Evolutionary conservation across 2,888 invertebrate species (phyloP).

Genomic region (Prenolepis imparis): DNA sequence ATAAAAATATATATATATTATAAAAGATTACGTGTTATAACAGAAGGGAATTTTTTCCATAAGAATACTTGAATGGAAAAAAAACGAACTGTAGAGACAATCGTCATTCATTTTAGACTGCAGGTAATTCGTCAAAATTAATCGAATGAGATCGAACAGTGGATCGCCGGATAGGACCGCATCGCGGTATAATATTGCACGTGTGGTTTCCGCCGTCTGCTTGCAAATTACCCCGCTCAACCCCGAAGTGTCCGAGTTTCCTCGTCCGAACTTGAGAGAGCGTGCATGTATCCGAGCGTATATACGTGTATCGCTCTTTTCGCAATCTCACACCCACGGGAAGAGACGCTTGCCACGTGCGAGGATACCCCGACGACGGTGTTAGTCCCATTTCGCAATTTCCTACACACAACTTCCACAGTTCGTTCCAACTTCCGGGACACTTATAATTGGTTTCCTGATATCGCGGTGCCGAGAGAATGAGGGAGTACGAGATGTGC

Average conservation of each 20-base stretch:
- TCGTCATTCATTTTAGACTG: neutral
- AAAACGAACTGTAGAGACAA: neutral
- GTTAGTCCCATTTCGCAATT: constrained; percentile 68
- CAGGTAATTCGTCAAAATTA: neutral
- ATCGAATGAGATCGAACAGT: constrained; percentile 25
- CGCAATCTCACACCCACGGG: constrained; percentile 9
- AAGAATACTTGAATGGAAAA: neutral
- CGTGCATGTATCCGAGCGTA: neutral
- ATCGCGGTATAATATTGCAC: constrained; percentile 31
- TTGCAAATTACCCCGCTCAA: constrained; percentile 67
- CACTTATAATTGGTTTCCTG: constrained; percentile 83
- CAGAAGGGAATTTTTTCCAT: neutral
- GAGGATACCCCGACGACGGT: constrained; percentile 28
- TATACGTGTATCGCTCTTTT: constrained; percentile 57
- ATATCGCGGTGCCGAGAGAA: constrained; percentile 48
- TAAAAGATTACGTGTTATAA: neutral
- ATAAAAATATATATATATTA: neutral
- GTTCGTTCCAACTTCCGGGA: constrained; percentile 79
- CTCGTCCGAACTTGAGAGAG: constrained; percentile 50
- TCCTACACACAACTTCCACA: constrained; percentile 73
- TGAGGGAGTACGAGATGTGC: constrained; percentile 40
- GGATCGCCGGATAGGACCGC: constrained; percentile 19
- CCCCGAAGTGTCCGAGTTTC: constrained; percentile 65
- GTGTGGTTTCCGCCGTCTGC: constrained; percentile 44
- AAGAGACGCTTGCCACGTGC: constrained; percentile 38